Evolutionary conservation across 2,888 invertebrate genomes (phyloP).

Genomic region (Mythimna lalbum): DNA sequence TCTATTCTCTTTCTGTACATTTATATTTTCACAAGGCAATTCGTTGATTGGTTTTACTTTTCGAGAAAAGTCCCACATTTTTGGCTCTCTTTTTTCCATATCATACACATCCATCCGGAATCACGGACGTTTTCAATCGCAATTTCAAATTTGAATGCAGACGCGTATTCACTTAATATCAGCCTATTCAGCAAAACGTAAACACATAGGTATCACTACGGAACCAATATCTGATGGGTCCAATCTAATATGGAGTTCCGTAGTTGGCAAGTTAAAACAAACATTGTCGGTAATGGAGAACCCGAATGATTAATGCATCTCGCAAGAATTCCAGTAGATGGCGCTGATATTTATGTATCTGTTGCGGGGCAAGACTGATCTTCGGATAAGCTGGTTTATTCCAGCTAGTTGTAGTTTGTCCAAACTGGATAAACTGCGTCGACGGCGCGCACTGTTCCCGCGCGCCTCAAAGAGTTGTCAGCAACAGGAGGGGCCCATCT

Average conservation of each 20-base stretch:
- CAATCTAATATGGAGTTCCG: conserved; percentile 69
- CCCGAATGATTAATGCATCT: conserved; percentile 75
- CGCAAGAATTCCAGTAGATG: conserved; percentile 65
- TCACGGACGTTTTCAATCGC: conserved; percentile 33
- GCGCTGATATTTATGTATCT: conserved; percentile 62
- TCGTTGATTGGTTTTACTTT: conserved; percentile 4
- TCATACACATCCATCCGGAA: neutral
- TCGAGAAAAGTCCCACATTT: neutral
- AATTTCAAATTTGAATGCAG: conserved; percentile 54
- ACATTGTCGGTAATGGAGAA: conserved; percentile 73
- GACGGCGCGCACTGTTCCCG: too few species aligned
- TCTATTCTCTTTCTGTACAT: neutral
- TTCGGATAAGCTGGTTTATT: conserved; percentile 43
- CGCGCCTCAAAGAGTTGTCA: too few species aligned
- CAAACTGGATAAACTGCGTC: conserved; percentile 25
- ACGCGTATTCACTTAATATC: conserved; percentile 60
- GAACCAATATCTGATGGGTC: conserved; percentile 59
- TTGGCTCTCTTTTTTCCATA: conserved; percentile 2
- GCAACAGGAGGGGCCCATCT: too few species aligned
- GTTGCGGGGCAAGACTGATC: conserved; percentile 55
- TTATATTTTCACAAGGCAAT: neutral
- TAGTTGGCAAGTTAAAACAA: conserved; percentile 75
- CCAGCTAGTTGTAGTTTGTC: conserved; percentile 14
- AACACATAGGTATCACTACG: conserved; percentile 53
- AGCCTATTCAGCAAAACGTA: conserved; percentile 59